Base-by-base conservation (phyloP, 2,113 vertebrate genomes). In the Petroica traversi region DNA sequence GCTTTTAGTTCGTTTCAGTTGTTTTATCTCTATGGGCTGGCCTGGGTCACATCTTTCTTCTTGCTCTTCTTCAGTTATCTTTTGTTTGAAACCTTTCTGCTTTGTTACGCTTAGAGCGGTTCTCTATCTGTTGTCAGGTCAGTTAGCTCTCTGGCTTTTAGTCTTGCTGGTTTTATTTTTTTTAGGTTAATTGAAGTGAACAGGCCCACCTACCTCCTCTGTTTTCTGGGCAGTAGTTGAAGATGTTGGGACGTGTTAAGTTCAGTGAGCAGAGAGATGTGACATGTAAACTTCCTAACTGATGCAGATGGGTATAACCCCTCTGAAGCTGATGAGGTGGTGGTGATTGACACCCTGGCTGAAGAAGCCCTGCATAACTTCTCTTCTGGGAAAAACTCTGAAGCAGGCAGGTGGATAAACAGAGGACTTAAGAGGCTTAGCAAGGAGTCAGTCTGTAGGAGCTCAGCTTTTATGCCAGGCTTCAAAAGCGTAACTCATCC, bases 341-440 rank as follows among this genome's bases (percentile, higher is more conserved):
- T 78, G 19, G 36, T 93, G 84, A 38, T 49, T 85, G 69, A 63
- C 85, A 59, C 8, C 7, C 22, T 55, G 55, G 13, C 54, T 89
- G 77, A 46, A 61, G 49, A 41, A 69, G 28, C 4, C 8, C 9
- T 88, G 3, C 55, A 18, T 75, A 80, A 59, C 26, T 92, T 84
- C 17, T 7, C 41, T 64, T n/a, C 63, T 93, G 22, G 52, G 57
- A 55, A 83, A 82, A 25, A 10, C 77, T 89, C 33, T 67, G 51
- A 71, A 88, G 86, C 22, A 68, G 52, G 49, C 8, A 2, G 31
- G 72, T 85, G 66, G 87, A 95, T 97, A 77, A 94, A 91, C 67
- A 11, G 75, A 95, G 63, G 83, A 71, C 22, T 92, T 97, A 82
- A 91, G 96, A 92, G 69, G 88, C 86, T 98, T 97, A 96, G 78